Evolutionary conservation across 1,140 invertebrate genomes (phyloP).

Genomic region (Drosophila guanche): DNA sequence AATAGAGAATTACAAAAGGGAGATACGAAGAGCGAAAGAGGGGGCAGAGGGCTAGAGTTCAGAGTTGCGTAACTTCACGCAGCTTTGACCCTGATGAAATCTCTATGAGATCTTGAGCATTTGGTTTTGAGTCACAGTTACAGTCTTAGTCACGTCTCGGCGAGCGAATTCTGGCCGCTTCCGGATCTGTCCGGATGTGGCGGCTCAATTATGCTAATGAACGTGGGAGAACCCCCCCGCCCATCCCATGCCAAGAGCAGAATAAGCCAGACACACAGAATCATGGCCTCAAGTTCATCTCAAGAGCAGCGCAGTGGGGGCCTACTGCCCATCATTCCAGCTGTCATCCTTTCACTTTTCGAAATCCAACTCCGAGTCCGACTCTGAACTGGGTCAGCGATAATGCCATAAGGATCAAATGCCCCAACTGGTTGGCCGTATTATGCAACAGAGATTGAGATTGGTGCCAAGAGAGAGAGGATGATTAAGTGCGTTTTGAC

Average conservation of each 20-base stretch:
- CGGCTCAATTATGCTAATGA: constrained; percentile 14
- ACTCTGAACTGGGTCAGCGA: constrained; percentile 51
- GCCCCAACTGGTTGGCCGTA: constrained; percentile 32
- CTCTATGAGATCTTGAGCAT: too few relatives aligned
- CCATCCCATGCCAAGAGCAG: too few relatives aligned
- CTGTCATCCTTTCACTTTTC: constrained; percentile 55
- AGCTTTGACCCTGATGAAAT: too few relatives aligned
- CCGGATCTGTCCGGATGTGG: constrained; percentile 15
- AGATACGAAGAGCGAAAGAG: too few relatives aligned
- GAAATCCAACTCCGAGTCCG: constrained; percentile 17
- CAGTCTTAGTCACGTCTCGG: constrained; percentile 23
- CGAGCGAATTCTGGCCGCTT: constrained; percentile 24
- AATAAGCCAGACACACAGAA: too few relatives aligned
- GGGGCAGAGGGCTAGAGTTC: too few relatives aligned
- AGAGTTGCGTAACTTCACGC: too few relatives aligned
- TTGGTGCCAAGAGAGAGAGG: constrained; percentile 3
- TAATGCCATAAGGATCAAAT: constrained; percentile 47
- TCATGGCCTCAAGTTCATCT: constrained; percentile 26
- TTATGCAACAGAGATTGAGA: constrained; percentile 38
- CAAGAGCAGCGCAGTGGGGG: background rate
- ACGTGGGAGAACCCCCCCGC: constrained; percentile 12
- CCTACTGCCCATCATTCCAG: constrained; percentile 18
- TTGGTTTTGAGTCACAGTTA: too few relatives aligned
- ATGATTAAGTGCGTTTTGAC: constrained; percentile 21
- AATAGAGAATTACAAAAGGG: constrained; percentile 26